Percentiles rank a stretch among this genome's conserved stretches.
Evolutionary conservation across 2,888 invertebrate genomes (phyloP).

Genomic region (Branchellion lobata): DNA sequence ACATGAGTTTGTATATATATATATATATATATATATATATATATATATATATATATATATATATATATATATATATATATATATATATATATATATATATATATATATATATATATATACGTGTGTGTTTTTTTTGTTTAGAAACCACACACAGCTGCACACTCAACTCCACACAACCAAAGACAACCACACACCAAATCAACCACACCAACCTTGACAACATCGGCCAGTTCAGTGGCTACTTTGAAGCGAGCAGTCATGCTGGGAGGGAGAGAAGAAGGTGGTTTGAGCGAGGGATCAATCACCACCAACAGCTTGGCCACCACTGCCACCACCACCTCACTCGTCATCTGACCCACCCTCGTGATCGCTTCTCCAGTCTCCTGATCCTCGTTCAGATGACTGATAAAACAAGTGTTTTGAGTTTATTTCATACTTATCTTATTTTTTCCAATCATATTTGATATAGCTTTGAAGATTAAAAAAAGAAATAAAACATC

Average conservation of each 20-base stretch:
- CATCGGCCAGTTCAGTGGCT: background rate
- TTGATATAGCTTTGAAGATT: too few relatives aligned
- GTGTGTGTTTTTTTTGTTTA: too few relatives aligned
- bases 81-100: too few relatives aligned
- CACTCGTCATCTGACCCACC: conserved; percentile 8
- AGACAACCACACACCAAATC: background rate
- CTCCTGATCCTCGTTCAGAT: background rate
- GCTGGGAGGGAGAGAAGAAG: background rate
- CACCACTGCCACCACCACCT: background rate
- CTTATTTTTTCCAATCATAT: too few relatives aligned
- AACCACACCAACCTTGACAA: background rate
- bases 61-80: too few relatives aligned
- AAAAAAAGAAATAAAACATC: too few relatives aligned
- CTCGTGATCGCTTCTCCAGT: background rate
- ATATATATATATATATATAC: too few relatives aligned
- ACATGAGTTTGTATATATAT: too few relatives aligned
- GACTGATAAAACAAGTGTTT: background rate
- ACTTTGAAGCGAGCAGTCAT: conserved; percentile 1
- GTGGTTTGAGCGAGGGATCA: background rate
- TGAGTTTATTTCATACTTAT: too few relatives aligned
- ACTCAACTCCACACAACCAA: background rate
- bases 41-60: too few relatives aligned
- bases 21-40: too few relatives aligned
- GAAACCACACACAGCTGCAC: too few relatives aligned
- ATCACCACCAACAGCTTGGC: background rate